These are phyloP conservation scores for Myrmecophaga tridactyla DNA, from an alignment of 2,113 vertebrate species.

Conservation along the genomic window DNA sequence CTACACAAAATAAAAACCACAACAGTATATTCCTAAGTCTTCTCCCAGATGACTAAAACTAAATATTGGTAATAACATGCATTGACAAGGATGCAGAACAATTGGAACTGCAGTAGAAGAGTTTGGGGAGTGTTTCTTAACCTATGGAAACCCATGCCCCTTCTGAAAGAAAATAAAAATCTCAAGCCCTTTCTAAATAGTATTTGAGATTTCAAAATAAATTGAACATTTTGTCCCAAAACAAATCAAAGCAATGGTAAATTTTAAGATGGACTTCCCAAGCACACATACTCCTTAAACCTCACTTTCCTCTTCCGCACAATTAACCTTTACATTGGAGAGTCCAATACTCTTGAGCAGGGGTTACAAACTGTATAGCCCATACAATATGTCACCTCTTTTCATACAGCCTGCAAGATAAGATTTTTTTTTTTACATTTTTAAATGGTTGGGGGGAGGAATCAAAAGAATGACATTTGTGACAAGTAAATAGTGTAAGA, in stretches of 20 bases:
- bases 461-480: background rate
- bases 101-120: no score
- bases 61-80: no score
- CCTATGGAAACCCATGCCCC: background rate
- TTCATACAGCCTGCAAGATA: background rate
- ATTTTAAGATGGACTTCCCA: background rate
- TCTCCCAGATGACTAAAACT: no score
- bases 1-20: no score
- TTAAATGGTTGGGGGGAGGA: background rate
- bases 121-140: background rate
- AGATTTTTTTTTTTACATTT: background rate
- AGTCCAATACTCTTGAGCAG: background rate
- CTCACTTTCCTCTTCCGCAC: background rate
- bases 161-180: background rate
- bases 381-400: background rate
- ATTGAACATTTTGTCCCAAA: background rate
- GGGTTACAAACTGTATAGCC: background rate
- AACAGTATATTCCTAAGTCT: no score
- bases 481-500: background rate
- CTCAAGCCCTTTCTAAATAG: background rate
- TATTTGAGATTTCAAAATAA: background rate
- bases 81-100: no score
- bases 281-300: background rate
- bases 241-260: background rate
- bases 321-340: background rate